Base-by-base conservation (phyloP, 2,113 vertebrate species). In the Periophthalmodon schlosseri region DNA sequence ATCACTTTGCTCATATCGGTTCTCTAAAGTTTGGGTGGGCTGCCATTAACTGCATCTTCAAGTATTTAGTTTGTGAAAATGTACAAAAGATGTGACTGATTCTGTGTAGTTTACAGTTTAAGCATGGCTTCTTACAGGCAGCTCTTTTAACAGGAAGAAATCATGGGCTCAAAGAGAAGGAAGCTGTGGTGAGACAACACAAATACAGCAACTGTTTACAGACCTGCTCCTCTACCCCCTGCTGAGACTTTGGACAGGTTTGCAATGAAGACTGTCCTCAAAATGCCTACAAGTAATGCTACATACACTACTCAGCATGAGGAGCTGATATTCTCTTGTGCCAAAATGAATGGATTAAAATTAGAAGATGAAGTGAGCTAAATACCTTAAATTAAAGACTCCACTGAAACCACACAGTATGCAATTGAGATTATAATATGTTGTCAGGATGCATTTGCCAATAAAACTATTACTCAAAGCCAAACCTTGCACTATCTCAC, bases 141-240 rank as follows among this genome's bases (percentile, higher is more conserved):
- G 33, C 61, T 36, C 16, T 34, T 34, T 16, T 36, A 36, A 64
- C 28, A 34, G 23, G 33, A 10, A 64, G 11, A 36, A 36, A 64
- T 64, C 61, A 16, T 39, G 7, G 61, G 60, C 60, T 33, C 60
- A 63, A 63, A 33, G 13, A 65, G 34, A n/a, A n/a, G 61, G 61
- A 65, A 39, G 34, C 18, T 36, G 61, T 4, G 61, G 18, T 65
- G 15, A 65, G 61, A 65, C 39, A 65, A 65, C 4, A 65, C 28
- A 63, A 63, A 63, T 65, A 39, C 61, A 36, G 33, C 33, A 65
- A 65, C 16, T 65, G 61, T 65, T 65, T 65, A 65, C 61, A 65
- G 16, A 34, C 61, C 9, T 65, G 34, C 28, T n/a, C 16, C 34
- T 65, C 10, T 39, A 65, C 28, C 61, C 18, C 61, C 33, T n/a